Base-by-base conservation (phyloP, 2,888 invertebrate species). In the Xestobium rufovillosum region DNA sequence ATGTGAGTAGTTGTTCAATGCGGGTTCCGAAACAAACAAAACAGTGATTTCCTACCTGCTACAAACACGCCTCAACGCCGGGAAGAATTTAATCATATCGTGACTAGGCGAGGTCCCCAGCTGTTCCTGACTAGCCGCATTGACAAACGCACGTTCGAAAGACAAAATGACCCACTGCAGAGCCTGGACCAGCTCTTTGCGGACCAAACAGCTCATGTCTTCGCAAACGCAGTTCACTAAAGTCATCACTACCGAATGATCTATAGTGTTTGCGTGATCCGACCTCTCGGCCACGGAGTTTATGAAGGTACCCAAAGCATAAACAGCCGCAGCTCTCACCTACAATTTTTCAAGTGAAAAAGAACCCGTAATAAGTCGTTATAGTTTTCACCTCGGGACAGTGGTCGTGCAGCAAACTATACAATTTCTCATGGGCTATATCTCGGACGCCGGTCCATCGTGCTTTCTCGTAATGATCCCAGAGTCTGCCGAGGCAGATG, bases 391-490 rank as follows among this genome's bases (percentile, higher is more conserved):
- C 94, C 75, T 96, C 95, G 1, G 96, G 90, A 28, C 82, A 77
- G 2, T 77, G 72, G 68, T 95, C 92, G 41, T 72, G 72, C 34
- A 96, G 69, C 45, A 94, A 69, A 31, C 72, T 76, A 58, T 82
- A 87, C 8, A 97, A 73, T 65, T 96, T 95, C 63, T 96, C 96
- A 65, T 95, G 94, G n/a, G 96, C 95, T 51, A 84, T 80, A 63
- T 95, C 94, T 8, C 97, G 71, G 13, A 91, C 95, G 11, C 94
- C 97, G 39, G 89, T 89, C 96, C 97, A 96, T 47, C 89, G 75
- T 3, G 87, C 87, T 55, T 80, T 79, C 53, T 90, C 88, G 60
- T 81, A 88, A 57, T 85, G 83, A 53, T 86, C 81, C 95, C 95
- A 95, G 47, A 91, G 71, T 38, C 83, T 74, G 14, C 91, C 96